Percentiles rank a stretch among this genome's conserved stretches.
These are phyloP conservation scores for Pyrrhura leucotis DNA, from an alignment of 2,797 vertebrate genomes.

Conservation along the genomic window DNA sequence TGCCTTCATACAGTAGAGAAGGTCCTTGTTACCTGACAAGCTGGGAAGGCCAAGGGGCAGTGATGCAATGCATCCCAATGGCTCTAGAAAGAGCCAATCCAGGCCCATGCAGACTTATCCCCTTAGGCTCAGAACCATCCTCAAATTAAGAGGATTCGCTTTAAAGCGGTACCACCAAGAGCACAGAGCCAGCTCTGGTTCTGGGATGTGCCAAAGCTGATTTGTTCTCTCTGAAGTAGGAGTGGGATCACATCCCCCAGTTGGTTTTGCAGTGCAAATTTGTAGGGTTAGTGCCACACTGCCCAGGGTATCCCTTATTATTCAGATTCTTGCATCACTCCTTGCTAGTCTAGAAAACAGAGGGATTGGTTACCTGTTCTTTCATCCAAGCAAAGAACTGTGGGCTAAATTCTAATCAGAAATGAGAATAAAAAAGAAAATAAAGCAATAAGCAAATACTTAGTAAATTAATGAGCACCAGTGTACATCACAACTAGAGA, in stretches of 20 bases:
- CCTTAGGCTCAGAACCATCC: background rate
- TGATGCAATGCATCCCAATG: background rate
- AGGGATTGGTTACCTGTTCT: background rate
- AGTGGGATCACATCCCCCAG: background rate
- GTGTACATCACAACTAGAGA: background rate
- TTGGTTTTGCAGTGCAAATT: background rate
- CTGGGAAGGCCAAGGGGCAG: background rate
- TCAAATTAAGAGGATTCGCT: slow-evolving; percentile 25
- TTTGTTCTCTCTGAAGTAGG: background rate
- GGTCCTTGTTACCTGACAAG: background rate
- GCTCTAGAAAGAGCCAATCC: background rate
- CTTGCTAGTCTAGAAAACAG: background rate
- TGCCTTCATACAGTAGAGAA: background rate
- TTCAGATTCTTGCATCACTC: background rate
- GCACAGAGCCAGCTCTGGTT: background rate
- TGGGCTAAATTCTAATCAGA: background rate
- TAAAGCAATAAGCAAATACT: background rate
- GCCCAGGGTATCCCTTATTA: background rate
- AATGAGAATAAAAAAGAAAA: background rate
- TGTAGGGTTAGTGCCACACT: background rate
- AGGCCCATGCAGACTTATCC: background rate
- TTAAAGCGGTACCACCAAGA: slow-evolving; percentile 31
- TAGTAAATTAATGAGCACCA: background rate
- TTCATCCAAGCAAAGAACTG: background rate
- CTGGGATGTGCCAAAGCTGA: background rate